phyloP scores from a whole-genome alignment of 2,797 vertebrate species.

The Rhinogobio ventralis region DNA sequence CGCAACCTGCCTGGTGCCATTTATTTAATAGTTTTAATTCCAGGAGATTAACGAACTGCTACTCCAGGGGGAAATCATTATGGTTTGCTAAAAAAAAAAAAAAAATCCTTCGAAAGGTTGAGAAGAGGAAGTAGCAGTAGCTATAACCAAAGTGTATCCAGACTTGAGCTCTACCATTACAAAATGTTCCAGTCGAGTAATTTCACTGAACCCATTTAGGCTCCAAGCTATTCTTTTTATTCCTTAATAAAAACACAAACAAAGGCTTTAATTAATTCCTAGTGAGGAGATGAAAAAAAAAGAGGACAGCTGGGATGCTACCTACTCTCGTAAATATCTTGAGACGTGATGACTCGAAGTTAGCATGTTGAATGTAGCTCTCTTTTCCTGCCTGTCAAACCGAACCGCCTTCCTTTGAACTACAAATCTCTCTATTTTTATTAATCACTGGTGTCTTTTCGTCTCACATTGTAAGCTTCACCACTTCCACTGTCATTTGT shows the following conservation, averaged over 20 bases:
- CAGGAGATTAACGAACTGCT: slow-evolving; percentile 48
- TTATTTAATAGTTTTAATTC: slow-evolving; percentile 51
- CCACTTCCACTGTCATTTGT: slow-evolving; percentile 38
- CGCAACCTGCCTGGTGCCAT: neutral
- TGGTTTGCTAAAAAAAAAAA: slow-evolving; percentile 3
- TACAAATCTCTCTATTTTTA: slow-evolving; percentile 36
- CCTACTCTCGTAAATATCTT: slow-evolving; percentile 48
- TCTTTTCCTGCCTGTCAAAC: slow-evolving; percentile 48
- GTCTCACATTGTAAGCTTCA: slow-evolving; percentile 10
- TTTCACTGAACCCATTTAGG: slow-evolving; percentile 45
- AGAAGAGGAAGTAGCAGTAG: slow-evolving; percentile 22
- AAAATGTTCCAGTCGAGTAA: slow-evolving; percentile 51
- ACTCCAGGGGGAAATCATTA: slow-evolving; percentile 37
- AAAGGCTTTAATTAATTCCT: slow-evolving; percentile 60
- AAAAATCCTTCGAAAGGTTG: slow-evolving; percentile 25
- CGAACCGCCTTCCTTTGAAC: slow-evolving; percentile 37
- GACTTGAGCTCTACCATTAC: slow-evolving; percentile 23
- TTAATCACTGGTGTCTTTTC: slow-evolving; percentile 41
- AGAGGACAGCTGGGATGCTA: slow-evolving; percentile 43
- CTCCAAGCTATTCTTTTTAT: slow-evolving; percentile 52
- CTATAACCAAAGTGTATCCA: slow-evolving; percentile 16
- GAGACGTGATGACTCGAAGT: slow-evolving; percentile 38
- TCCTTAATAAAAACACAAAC: slow-evolving; percentile 49
- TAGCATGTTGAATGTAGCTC: slow-evolving; percentile 40
- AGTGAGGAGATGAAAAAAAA: slow-evolving; percentile 41